Conservation (phyloP, 2,113 vertebrate genomes). For the Cyprinodon brontotheroides region DNA sequence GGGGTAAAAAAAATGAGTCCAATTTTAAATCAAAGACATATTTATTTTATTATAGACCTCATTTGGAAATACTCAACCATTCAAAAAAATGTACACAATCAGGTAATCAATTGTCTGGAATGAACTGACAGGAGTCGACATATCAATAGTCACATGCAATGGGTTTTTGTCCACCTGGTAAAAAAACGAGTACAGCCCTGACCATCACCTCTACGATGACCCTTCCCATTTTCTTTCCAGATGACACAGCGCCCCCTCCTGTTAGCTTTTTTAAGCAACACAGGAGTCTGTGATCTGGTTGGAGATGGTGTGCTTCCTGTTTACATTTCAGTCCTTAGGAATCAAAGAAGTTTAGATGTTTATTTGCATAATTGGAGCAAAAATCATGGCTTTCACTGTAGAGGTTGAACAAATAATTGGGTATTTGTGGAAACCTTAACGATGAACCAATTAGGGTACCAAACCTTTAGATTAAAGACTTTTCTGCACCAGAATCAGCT, state of each 20-base stretch:
- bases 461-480: too few relatives aligned
- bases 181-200: conserved; percentile 73
- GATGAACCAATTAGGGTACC: too few relatives aligned
- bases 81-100: conserved; percentile 80
- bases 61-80: conserved; percentile 80
- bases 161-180: conserved; percentile 77
- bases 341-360: background rate
- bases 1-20: conserved; percentile 7
- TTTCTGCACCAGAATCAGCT: conserved; percentile 6
- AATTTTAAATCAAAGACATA: conserved; percentile 70
- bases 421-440: background rate
- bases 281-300: conserved; percentile 28
- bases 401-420: background rate
- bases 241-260: conserved; percentile 27
- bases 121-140: conserved; percentile 79
- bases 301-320: conserved; percentile 45
- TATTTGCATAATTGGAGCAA: conserved; percentile 1
- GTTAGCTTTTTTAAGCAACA: conserved; percentile 35
- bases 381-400: background rate
- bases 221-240: conserved; percentile 1
- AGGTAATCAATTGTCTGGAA: conserved; percentile 64
- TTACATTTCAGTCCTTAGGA: conserved; percentile 31
- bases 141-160: conserved; percentile 84
- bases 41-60: conserved; percentile 86
- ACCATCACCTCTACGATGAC: conserved; percentile 25